Evolutionary conservation across 2,797 vertebrate genomes (phyloP).

Genomic region (Chromobotia macracanthus): DNA sequence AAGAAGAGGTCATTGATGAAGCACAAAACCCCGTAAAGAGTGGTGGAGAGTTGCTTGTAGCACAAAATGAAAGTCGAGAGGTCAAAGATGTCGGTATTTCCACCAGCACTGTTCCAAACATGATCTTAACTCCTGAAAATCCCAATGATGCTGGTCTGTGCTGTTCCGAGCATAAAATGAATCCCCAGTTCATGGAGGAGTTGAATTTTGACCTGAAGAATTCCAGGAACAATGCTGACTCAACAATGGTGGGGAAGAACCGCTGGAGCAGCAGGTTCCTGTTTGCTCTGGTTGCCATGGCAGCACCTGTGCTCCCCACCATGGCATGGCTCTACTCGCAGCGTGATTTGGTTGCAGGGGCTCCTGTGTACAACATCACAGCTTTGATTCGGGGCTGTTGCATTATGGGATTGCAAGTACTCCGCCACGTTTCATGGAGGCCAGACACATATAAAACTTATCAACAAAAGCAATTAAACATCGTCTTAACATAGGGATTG

Average conservation of each 20-base stretch:
- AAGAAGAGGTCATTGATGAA: conserved; percentile 72
- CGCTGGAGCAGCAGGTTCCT: conserved; percentile 93
- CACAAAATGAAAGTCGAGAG: conserved; percentile 63
- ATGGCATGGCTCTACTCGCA: conserved; percentile 90
- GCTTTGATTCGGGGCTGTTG: conserved; percentile 93
- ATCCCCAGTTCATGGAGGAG: conserved; percentile 82
- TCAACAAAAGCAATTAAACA: conserved; percentile 74
- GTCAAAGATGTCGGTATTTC: conserved; percentile 64
- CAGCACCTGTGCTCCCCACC: conserved; percentile 88
- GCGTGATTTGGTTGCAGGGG: conserved; percentile 82
- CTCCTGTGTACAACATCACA: conserved; percentile 88
- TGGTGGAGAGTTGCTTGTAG: background rate
- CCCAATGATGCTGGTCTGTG: conserved; percentile 65
- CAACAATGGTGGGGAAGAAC: conserved; percentile 73
- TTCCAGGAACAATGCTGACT: conserved; percentile 54
- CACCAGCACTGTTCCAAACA: conserved; percentile 69
- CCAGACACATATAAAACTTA: conserved; percentile 66
- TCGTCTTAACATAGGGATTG: conserved; percentile 58
- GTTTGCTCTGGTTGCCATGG: conserved; percentile 89
- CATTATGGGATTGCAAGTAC: conserved; percentile 89
- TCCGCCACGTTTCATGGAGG: conserved; percentile 80
- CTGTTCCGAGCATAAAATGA: conserved; percentile 53
- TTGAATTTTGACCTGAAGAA: conserved; percentile 80
- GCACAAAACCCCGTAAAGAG: background rate
- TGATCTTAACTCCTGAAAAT: conserved; percentile 77